These are phyloP conservation scores for Aphis gossypii DNA, from an alignment of 1,140 invertebrate species.

Conservation along the genomic window DNA sequence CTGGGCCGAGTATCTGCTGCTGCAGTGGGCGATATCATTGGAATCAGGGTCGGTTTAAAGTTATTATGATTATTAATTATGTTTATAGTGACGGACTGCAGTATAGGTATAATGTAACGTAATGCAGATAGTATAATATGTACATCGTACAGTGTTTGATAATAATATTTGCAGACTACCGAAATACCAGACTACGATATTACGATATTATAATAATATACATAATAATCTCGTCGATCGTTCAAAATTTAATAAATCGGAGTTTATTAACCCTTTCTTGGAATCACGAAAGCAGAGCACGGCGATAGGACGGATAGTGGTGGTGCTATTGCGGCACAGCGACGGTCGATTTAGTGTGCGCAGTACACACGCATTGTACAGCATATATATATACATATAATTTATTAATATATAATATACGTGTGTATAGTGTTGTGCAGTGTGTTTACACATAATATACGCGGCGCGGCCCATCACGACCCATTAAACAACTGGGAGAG, in stretches of 20 bases:
- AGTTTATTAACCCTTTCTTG: constrained; percentile 9
- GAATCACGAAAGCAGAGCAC: not conserved
- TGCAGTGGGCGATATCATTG: not conserved
- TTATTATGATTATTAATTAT: not conserved
- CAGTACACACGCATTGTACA: not conserved
- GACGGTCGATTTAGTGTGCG: constrained; percentile 19
- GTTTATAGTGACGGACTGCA: not conserved
- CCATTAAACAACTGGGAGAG: constrained; percentile 27
- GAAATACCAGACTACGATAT: not conserved
- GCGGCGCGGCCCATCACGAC: not conserved
- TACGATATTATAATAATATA: not conserved
- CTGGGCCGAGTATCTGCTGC: not conserved
- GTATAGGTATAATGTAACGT: not conserved
- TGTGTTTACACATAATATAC: too few relatives aligned
- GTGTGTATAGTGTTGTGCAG: not conserved
- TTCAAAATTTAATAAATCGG: not conserved
- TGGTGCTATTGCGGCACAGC: not conserved
- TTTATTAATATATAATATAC: not conserved
- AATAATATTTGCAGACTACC: not conserved
- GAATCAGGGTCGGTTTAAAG: not conserved
- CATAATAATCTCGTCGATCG: constrained; percentile 1
- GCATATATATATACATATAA: not conserved
- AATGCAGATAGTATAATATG: not conserved
- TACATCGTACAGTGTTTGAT: not conserved
- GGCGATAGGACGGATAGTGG: not conserved